A percentile compares a stretch with the other conserved stretches of the same genome.
These are phyloP conservation scores for Syrmaticus mikado DNA, from an alignment of 2,113 vertebrate genomes.

Conservation along the genomic window DNA sequence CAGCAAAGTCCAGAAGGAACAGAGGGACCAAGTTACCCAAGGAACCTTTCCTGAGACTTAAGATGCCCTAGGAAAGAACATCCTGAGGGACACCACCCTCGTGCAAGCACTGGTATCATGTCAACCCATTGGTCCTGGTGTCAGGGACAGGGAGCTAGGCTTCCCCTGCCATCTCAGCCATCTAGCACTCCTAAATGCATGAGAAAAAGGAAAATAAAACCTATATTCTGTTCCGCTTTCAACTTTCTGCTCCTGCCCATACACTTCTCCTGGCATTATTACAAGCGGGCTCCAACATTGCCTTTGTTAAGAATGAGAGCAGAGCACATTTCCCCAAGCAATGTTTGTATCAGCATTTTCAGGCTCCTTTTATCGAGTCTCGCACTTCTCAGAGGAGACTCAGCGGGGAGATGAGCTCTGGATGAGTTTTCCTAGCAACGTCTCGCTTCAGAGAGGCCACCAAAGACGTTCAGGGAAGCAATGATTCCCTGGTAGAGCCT, in stretches of 20 bases:
- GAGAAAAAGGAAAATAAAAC: neutral
- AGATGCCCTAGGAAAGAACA: rapidly evolving
- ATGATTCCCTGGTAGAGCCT: neutral
- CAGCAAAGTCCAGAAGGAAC: neutral
- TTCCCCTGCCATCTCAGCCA: neutral
- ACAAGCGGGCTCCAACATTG: rapidly evolving
- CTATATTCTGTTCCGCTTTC: neutral
- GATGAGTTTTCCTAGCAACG: neutral
- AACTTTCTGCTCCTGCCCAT: rapidly evolving
- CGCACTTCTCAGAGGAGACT: neutral
- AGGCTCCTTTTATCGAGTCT: neutral
- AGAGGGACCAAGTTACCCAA: neutral
- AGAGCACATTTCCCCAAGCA: neutral
- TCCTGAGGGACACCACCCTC: neutral
- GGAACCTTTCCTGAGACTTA: neutral
- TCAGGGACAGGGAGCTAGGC: neutral
- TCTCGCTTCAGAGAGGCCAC: conserved; percentile 44
- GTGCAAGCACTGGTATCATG: rapidly evolving
- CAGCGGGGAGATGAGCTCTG: neutral
- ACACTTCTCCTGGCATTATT: neutral
- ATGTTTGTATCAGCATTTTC: neutral
- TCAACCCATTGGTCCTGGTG: neutral
- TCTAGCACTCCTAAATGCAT: rapidly evolving
- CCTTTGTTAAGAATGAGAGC: rapidly evolving
- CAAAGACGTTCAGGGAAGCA: conserved; percentile 33